These are phyloP conservation scores for Drosophila nr. perissopoda DNA, from an alignment of 2,888 invertebrate species.

Conservation along the genomic window DNA sequence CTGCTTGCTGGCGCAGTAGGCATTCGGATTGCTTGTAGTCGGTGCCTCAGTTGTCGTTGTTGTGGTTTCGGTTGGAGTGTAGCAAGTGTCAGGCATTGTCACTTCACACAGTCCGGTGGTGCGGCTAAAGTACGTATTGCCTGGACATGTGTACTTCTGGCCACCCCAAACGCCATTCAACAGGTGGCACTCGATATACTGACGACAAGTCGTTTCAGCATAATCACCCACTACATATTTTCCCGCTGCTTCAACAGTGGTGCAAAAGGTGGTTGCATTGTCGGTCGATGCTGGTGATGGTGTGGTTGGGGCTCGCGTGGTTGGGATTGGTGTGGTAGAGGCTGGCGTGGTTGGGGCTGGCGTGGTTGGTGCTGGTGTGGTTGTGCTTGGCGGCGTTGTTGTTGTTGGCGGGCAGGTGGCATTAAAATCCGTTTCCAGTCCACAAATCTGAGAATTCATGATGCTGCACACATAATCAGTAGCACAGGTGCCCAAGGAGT, in stretches of 20 bases:
- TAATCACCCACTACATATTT: conserved; percentile 63
- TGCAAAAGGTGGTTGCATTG: conserved; percentile 58
- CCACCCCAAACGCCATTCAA: conserved; percentile 66
- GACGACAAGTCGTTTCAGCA: conserved; percentile 67
- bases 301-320: conserved; percentile 20
- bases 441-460: conserved; percentile 58
- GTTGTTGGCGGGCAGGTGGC: conserved; percentile 61
- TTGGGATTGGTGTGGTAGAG: conserved; percentile 17
- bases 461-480: conserved; percentile 71
- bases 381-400: not conserved
- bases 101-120: conserved; percentile 45
- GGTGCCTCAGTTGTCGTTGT: conserved; percentile 52
- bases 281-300: conserved; percentile 29
- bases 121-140: conserved; percentile 62
- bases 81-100: conserved; percentile 37
- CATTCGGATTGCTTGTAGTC: conserved; percentile 45
- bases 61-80: conserved; percentile 37
- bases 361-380: conserved; percentile 3
- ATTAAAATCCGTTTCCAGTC: conserved; percentile 25
- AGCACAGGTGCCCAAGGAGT: conserved; percentile 61
- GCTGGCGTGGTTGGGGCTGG: conserved; percentile 7
- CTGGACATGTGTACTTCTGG: conserved; percentile 69
- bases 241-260: conserved; percentile 42
- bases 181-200: conserved; percentile 70
- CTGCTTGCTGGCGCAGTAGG: conserved; percentile 61